Percentiles rank a stretch among this genome's conserved stretches.
Conservation (phyloP, 2,797 vertebrate genomes). For the Ctenosaura bakeri region DNA sequence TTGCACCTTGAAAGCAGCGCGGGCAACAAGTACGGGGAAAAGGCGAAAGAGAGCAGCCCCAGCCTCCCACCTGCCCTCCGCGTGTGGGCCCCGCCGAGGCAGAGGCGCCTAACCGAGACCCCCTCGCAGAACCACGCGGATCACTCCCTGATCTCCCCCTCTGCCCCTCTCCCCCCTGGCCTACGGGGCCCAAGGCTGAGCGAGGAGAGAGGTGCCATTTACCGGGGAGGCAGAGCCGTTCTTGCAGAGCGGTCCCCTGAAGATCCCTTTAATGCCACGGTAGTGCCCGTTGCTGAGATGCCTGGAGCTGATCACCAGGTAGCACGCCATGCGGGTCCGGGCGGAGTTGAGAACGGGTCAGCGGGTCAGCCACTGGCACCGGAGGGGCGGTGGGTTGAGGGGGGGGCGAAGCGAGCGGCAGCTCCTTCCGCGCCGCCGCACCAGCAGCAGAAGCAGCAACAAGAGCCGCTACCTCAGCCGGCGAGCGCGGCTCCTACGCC, state of each 20-base stretch:
- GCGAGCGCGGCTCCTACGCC: background rate
- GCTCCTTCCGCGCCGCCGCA: background rate
- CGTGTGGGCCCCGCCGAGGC: background rate
- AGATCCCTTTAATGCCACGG: slow-evolving; percentile 97
- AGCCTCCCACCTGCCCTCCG: background rate
- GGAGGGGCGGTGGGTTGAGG: background rate
- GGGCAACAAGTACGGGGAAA: background rate
- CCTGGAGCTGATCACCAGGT: slow-evolving; percentile 98
- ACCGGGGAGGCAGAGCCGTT: slow-evolving; percentile 89
- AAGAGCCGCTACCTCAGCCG: slow-evolving; percentile 18
- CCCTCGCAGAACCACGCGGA: background rate
- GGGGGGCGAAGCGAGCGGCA: background rate
- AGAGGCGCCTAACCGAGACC: background rate
- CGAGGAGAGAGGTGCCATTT: slow-evolving; percentile 72
- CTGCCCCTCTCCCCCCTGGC: background rate
- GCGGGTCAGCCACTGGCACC: slow-evolving; percentile 36
- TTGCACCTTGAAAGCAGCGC: background rate
- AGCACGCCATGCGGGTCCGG: slow-evolving; percentile 90
- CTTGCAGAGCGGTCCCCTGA: slow-evolving; percentile 94
- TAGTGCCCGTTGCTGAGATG: slow-evolving; percentile 98
- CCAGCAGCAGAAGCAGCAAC: slow-evolving; percentile 21
- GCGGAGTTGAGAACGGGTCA: slow-evolving; percentile 53
- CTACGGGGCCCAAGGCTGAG: slow-evolving; percentile 34
- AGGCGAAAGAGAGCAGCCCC: background rate
- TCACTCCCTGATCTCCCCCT: background rate